These are phyloP conservation scores for Microcebus griseorufus DNA, from an alignment of 2,113 vertebrate species.

Conservation along the genomic window DNA sequence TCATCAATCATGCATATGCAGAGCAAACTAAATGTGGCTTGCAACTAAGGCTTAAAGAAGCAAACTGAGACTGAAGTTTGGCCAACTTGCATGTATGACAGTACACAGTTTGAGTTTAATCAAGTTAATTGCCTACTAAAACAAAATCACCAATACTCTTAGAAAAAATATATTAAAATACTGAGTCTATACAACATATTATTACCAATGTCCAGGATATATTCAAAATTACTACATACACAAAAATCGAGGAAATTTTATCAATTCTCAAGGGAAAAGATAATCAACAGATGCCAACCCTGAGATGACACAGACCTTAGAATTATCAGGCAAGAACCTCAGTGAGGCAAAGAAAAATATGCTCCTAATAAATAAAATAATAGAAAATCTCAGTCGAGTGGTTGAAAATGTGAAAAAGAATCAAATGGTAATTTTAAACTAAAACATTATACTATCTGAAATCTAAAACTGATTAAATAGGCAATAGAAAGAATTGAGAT, in stretches of 20 bases:
- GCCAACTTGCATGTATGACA: background rate
- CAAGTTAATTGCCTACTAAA: background rate
- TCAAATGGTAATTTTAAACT: background rate
- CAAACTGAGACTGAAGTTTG: background rate
- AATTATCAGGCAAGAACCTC: background rate
- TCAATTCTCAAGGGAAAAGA: constrained; percentile 30
- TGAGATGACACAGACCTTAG: background rate
- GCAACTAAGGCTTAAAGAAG: background rate
- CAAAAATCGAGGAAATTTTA: constrained; percentile 37
- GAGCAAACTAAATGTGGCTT: background rate
- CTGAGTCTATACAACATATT: background rate
- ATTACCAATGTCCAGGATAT: background rate
- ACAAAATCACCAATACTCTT: constrained; percentile 1
- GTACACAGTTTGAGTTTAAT: background rate
- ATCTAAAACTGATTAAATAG: background rate
- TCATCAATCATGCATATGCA: background rate
- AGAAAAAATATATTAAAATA: constrained; percentile 5
- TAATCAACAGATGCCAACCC: background rate
- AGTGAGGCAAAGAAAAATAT: background rate
- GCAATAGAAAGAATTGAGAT: background rate
- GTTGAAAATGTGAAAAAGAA: background rate
- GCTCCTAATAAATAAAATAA: background rate
- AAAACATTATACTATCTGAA: background rate
- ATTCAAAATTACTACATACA: constrained; percentile 23
- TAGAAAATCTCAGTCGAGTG: background rate